Base-by-base conservation (phyloP, 1,140 invertebrate genomes). In the Andrena cerasifolii region DNA sequence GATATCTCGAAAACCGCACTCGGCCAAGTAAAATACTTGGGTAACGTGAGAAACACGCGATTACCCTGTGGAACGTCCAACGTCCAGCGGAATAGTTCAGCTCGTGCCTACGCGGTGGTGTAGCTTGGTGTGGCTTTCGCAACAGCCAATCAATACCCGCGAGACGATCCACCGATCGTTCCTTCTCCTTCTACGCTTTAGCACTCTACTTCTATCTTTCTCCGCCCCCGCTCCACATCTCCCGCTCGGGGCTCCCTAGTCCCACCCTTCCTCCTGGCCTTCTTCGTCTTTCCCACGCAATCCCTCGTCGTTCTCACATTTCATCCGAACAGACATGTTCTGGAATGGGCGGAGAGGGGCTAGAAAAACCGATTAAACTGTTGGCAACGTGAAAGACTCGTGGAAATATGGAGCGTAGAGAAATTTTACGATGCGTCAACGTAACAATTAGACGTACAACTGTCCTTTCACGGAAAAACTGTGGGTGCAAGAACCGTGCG, bases 131-230 rank as follows among this genome's bases (percentile, higher is more conserved):
- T 88, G 87, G 83, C 85, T 88, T 86, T 89, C 87, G 86, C 80
- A 86, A 89, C 89, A 91, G 86, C 90, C 90, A 93, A 93, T 93
- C 92, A 91, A 93, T 93, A 93, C 82, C 71, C 86, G 87, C 84
- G 81, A 88, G 82, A 81, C 87, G 79, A 90, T 92, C 87, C 88
- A 84, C 79, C 88, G 82, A 91, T 91, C 90, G 91, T 85, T 88
- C 85, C 66, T 47, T 65, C 72, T 67, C 78, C 68, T 36, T 80
- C 54, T 36, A 71, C 56, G 43, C 54, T 49, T 59, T 33, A 12
- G 51, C 58, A 16, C 10, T 62, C 45, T 65, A 70, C 68, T 68
- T 31, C 45, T 68, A 70, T 49, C 47, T 79, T 49, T 8, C 54
- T 36, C n/a, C 59, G 18, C 43, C 58, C 26, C 58, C 40, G 36